phyloP scores from a whole-genome alignment of 2,888 invertebrate species.

The Catocala fraxini region DNA sequence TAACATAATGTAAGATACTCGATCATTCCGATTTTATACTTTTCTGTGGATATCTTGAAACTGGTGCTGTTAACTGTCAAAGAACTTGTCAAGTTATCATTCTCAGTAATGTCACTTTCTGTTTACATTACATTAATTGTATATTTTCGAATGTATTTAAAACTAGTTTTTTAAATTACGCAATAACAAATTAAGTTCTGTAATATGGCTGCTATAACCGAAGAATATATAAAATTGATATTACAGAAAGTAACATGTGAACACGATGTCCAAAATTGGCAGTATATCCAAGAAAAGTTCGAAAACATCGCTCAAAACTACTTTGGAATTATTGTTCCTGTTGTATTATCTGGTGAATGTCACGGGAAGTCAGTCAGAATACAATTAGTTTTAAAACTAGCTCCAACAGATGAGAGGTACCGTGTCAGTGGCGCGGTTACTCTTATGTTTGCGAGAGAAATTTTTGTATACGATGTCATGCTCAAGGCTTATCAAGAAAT shows the following conservation, averaged over 20 bases:
- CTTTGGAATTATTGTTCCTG: constrained; percentile 75
- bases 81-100: too few species aligned
- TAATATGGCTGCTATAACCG: constrained; percentile 50
- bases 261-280: constrained; percentile 54
- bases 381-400: constrained; percentile 73
- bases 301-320: constrained; percentile 76
- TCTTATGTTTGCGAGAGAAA: constrained; percentile 72
- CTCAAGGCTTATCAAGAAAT: constrained; percentile 62
- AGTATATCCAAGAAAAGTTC: constrained; percentile 58
- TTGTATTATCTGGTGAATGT: constrained; percentile 57
- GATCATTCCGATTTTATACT: not conserved
- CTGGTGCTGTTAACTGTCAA: too few species aligned
- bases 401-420: constrained; percentile 75
- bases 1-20: too few species aligned
- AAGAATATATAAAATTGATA: constrained; percentile 50
- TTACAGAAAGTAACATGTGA: constrained; percentile 45
- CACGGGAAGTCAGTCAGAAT: constrained; percentile 48
- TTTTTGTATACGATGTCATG: constrained; percentile 70
- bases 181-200: not conserved
- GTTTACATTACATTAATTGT: too few species aligned
- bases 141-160: too few species aligned
- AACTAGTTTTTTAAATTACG: too few species aligned
- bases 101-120: too few species aligned
- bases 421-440: constrained; percentile 78
- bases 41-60: not conserved